Evolutionary conservation across 1,140 invertebrate species (phyloP), one percentile per base, ranked within the genome.

Genomic region (Onthophagus taurus): DNA sequence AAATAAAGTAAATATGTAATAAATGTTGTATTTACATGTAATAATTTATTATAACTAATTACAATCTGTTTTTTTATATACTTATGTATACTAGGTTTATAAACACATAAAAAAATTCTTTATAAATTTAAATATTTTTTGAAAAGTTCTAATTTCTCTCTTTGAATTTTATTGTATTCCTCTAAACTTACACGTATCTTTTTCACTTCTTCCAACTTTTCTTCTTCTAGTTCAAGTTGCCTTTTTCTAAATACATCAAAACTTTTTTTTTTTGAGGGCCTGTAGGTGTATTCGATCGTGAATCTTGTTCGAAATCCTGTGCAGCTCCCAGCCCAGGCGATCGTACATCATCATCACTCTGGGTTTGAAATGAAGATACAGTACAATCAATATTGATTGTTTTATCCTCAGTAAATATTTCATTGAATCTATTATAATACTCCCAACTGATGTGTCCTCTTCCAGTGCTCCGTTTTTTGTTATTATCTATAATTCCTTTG

Each of bases 361-460:
- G 24, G n/a, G 24, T 7, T 7, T 26, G n/a, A 26, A 26, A 7
- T n/a, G 24, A 26, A 7, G 24, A 7, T 7, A 7, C n/a, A n/a
- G 24, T 26, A 26, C n/a, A n/a, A n/a, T n/a, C n/a, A n/a, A n/a
- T 26, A n/a, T 26, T 26, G 7, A 26, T n/a, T 7, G 24, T n/a
- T 26, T 26, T 26, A n/a, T 26, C 24, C 24, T 26, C 24, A 26
- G n/a, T 26, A 26, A 26, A 26, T 26, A 26, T 26, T 26, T 26
- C 7, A 26, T 26, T n/a, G n/a, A 17, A 41, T 24, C 16, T 41
- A 26, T 26, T 7, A 26, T 26, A 26, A 26, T 26, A 26, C n/a
- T 26, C 24, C 24, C 24, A 26, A 26, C n/a, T 7, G 7, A 26
- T 26, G 7, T n/a, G 7, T n/a, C n/a, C 24, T 26, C 24, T 26